Evolutionary conservation across 2,888 invertebrate genomes (phyloP).

Genomic region (Eudasyphora cyanicolor): DNA sequence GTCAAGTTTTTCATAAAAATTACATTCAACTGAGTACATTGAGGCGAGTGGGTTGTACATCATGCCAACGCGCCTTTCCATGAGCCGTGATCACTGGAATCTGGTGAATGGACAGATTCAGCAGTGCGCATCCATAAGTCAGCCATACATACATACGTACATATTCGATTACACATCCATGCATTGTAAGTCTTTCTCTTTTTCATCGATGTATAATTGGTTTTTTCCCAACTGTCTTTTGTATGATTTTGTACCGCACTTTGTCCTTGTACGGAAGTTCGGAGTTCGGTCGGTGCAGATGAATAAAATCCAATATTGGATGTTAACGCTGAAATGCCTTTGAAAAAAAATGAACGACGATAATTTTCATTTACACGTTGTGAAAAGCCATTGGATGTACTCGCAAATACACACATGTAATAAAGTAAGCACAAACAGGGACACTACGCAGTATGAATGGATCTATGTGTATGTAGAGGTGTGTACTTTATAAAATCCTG

Average conservation of each 20-base stretch:
- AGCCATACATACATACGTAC: not conserved
- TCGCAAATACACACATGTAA: not conserved
- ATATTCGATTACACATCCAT: not conserved
- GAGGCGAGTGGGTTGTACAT: too few relatives aligned
- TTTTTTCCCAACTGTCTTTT: constrained; percentile 65
- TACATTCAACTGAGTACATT: not conserved
- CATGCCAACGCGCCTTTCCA: too few relatives aligned
- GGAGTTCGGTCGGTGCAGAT: too few relatives aligned
- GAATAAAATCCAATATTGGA: constrained; percentile 79
- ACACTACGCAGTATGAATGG: not conserved
- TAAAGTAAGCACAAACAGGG: not conserved
- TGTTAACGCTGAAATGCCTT: constrained; percentile 79
- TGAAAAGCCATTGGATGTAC: constrained; percentile 68
- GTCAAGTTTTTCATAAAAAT: not conserved
- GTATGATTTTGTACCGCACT: constrained; percentile 39
- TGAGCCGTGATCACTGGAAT: too few relatives aligned
- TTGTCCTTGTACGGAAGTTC: not conserved
- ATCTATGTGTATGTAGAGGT: not conserved
- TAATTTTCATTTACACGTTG: constrained; percentile 77
- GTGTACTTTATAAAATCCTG: constrained; percentile 72
- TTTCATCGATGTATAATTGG: constrained; percentile 71
- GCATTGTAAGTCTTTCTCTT: constrained; percentile 43
- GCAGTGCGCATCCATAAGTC: too few relatives aligned
- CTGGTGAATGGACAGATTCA: too few relatives aligned
- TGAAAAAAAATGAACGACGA: constrained; percentile 77